phyloP scores from a whole-genome alignment of 2,113 vertebrate genomes.

The Progne subis region DNA sequence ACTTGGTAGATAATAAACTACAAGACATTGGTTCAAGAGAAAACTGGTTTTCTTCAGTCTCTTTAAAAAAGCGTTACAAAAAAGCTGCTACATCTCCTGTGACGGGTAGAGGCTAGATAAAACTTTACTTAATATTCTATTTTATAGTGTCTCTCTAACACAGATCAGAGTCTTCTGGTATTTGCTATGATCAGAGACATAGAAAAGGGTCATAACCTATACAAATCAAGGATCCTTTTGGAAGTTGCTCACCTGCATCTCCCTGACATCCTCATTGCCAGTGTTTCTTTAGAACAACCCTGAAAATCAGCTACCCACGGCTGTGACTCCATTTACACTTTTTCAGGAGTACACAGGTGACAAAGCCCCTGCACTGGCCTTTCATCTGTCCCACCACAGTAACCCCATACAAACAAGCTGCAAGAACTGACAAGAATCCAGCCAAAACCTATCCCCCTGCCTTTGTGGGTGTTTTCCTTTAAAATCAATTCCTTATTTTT shows the following conservation, averaged over 20 bases:
- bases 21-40: not conserved
- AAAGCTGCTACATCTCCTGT: not conserved
- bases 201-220: not conserved
- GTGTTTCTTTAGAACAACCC: not conserved
- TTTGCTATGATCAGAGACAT: not conserved
- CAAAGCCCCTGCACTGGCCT: not conserved
- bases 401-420: not conserved
- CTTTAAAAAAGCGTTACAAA: not conserved
- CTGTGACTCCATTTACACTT: not conserved
- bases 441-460: not conserved
- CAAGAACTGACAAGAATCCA: not conserved
- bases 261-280: not conserved
- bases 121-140: not conserved
- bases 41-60: not conserved
- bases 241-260: not conserved
- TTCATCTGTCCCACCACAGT: not conserved
- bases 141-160: not conserved
- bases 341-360: not conserved
- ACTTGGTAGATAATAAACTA: not conserved
- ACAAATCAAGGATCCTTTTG: not conserved
- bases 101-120: not conserved
- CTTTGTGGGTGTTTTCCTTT: not conserved
- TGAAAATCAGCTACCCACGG: not conserved
- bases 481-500: not conserved
- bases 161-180: not conserved